phyloP scores from a whole-genome alignment of 2,888 invertebrate species.

The Drosophila recens region DNA sequence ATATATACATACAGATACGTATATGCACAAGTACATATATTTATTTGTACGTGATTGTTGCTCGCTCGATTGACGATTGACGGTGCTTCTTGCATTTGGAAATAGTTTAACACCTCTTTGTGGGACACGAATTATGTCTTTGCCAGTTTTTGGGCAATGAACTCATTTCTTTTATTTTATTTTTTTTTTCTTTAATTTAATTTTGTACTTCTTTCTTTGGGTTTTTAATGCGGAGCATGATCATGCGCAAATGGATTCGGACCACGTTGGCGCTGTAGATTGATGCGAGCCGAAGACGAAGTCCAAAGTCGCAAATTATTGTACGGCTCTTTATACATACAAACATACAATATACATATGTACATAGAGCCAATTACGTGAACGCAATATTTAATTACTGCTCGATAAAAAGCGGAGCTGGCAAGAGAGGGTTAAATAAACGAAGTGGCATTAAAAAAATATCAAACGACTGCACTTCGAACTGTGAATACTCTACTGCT shows the following conservation, averaged over 20 bases:
- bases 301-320: slow-evolving; percentile 32
- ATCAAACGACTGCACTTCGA: slow-evolving; percentile 8
- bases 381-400: slow-evolving; percentile 67
- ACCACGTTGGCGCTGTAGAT: slow-evolving; percentile 13
- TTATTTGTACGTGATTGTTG: slow-evolving; percentile 39
- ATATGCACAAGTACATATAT: neutral
- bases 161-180: slow-evolving; percentile 30
- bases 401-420: slow-evolving; percentile 39
- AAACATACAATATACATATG: slow-evolving; percentile 4
- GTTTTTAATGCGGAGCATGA: slow-evolving; percentile 57
- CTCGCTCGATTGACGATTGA: slow-evolving; percentile 12
- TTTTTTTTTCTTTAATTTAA: neutral
- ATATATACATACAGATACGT: neutral
- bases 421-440: slow-evolving; percentile 30
- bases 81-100: slow-evolving; percentile 56
- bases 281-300: slow-evolving; percentile 10
- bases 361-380: slow-evolving; percentile 63
- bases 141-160: slow-evolving; percentile 68
- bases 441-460: slow-evolving; percentile 12
- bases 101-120: slow-evolving; percentile 68
- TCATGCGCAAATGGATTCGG: slow-evolving; percentile 48
- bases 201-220: slow-evolving; percentile 5
- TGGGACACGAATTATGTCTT: slow-evolving; percentile 56
- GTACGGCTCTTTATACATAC: slow-evolving; percentile 10
- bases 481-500: neutral